phyloP scores from a whole-genome alignment of 2,113 vertebrate genomes.

The Hydropotes inermis region DNA sequence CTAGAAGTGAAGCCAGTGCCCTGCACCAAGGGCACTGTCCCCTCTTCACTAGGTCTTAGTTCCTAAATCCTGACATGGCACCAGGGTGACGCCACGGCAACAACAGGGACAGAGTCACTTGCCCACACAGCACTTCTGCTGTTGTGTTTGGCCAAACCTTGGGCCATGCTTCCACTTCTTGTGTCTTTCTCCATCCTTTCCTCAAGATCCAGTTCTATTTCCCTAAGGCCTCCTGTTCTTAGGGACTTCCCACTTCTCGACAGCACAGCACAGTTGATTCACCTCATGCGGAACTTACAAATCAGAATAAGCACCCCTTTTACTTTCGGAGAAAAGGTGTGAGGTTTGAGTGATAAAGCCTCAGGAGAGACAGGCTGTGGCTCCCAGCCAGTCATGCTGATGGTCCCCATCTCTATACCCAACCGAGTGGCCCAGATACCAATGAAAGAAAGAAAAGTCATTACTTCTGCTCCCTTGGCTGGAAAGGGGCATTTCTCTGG shows the following conservation, averaged over 20 bases:
- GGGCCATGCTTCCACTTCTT: neutral
- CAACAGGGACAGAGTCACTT: neutral
- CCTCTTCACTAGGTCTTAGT: neutral
- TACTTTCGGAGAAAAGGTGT: neutral
- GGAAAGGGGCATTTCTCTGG: neutral
- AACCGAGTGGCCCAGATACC: neutral
- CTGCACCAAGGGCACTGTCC: neutral
- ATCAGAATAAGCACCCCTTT: neutral
- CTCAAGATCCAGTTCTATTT: neutral
- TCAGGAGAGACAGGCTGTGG: neutral
- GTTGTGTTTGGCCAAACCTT: neutral
- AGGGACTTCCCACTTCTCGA: neutral
- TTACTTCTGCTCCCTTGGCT: neutral
- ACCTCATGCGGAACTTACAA: neutral
- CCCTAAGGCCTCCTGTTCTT: no score
- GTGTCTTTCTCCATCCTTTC: neutral
- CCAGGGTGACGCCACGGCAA: neutral
- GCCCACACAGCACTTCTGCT: neutral
- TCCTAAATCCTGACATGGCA: fast-evolving
- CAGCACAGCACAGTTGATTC: neutral
- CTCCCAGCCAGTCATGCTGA: neutral
- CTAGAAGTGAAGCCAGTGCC: neutral
- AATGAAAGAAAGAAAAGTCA: neutral
- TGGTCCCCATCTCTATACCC: neutral
- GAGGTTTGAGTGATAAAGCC: neutral